phyloP scores from a whole-genome alignment of 2,113 vertebrate species.

The Tupaia tana region DNA sequence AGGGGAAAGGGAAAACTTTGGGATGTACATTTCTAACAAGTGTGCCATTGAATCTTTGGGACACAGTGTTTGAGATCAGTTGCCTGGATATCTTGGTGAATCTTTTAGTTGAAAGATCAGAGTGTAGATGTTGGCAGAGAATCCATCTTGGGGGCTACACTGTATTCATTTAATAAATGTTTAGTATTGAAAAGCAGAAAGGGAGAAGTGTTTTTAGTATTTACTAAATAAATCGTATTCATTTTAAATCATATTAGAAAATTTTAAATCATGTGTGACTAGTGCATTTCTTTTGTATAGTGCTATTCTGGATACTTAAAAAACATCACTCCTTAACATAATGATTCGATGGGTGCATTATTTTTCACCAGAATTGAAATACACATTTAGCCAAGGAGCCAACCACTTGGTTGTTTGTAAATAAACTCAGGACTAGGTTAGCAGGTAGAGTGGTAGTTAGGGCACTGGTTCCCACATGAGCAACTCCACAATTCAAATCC shows the following conservation, averaged over 20 bases:
- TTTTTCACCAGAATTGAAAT: conserved; percentile 48
- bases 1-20: neutral
- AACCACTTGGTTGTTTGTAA: neutral
- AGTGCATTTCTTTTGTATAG: neutral
- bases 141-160: neutral
- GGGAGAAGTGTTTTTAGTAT: neutral
- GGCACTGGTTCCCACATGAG: too few species aligned
- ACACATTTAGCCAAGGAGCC: neutral
- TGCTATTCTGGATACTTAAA: neutral
- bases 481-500: too few species aligned
- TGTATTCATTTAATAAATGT: neutral
- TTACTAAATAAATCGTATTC: too few species aligned
- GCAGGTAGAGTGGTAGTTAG: too few species aligned
- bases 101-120: neutral
- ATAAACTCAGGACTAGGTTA: neutral
- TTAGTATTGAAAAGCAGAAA: neutral
- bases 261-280: conserved; percentile 25
- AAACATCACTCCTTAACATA: neutral
- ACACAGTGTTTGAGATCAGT: neutral
- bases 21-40: neutral
- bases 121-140: neutral
- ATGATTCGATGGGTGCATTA: neutral
- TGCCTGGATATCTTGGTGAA: neutral
- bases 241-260: neutral
- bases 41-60: neutral